Conservation (phyloP, 2,797 vertebrate species). For the Parauchenoglanis punctatus region DNA sequence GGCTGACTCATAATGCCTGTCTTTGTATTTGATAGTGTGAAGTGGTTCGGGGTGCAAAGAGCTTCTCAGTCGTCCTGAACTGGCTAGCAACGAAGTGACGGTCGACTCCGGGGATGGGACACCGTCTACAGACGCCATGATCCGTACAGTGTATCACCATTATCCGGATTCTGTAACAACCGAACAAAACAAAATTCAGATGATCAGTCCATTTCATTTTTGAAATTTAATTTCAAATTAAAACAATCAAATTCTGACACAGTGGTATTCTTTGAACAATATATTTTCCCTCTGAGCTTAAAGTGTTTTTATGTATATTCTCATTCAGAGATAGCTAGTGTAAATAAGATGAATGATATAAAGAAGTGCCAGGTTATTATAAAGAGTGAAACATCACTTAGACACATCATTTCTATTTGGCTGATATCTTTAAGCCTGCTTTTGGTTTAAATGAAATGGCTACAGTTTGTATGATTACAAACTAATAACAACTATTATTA, state of each 20-base stretch:
- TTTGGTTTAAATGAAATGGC: background rate
- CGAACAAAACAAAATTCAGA: background rate
- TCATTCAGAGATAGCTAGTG: background rate
- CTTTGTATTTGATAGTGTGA: constrained; percentile 73
- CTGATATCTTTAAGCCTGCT: background rate
- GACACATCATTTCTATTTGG: background rate
- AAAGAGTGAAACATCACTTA: background rate
- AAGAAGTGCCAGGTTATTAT: background rate
- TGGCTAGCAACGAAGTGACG: constrained; percentile 78
- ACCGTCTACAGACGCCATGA: constrained; percentile 62
- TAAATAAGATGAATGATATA: background rate
- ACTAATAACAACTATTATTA: no score
- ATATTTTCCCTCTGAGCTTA: background rate
- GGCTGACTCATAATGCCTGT: constrained; percentile 81
- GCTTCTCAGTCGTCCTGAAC: constrained; percentile 69
- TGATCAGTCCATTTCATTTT: background rate
- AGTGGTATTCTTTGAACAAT: background rate
- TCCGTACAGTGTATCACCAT: constrained; percentile 25
- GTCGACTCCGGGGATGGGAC: constrained; percentile 77
- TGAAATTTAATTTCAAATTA: background rate
- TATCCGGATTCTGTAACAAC: background rate
- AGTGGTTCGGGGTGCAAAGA: constrained; percentile 49
- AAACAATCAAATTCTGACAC: background rate
- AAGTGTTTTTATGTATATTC: background rate
- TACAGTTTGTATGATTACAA: background rate